Evolutionary conservation across 2,888 invertebrate species (phyloP).

Genomic region (Blastobasis lacticolella): DNA sequence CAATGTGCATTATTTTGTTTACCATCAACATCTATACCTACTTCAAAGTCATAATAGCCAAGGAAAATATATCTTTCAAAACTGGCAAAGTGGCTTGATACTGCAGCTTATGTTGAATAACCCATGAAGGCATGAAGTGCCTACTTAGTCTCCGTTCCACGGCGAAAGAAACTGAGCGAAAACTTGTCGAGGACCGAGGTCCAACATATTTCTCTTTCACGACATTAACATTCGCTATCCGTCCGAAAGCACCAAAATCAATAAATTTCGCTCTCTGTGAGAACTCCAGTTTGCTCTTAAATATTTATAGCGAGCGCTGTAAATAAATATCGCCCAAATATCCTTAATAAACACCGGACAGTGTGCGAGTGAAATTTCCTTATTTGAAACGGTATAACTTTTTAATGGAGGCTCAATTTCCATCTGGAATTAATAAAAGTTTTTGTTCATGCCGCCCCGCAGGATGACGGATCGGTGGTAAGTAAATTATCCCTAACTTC

Average conservation of each 20-base stretch:
- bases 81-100: no score
- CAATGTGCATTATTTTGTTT: no score
- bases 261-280: conserved; percentile 2
- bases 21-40: no score
- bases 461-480: conserved; percentile 73
- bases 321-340: conserved; percentile 7
- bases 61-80: no score
- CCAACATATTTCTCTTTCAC: not conserved
- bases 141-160: no score
- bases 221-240: not conserved
- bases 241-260: conserved; percentile 6
- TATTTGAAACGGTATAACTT: conserved; percentile 9
- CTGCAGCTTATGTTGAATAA: no score
- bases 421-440: conserved; percentile 40
- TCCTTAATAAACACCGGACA: conserved; percentile 2
- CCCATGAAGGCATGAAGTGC: no score
- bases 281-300: conserved; percentile 3
- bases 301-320: conserved; percentile 5
- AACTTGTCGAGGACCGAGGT: not conserved
- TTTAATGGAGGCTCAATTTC: conserved; percentile 17
- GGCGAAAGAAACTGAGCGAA: no score
- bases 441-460: conserved; percentile 55
- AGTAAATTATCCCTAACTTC: conserved; percentile 32
- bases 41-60: no score
- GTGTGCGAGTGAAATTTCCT: conserved; percentile 2